Evolutionary conservation across 2,888 invertebrate genomes (phyloP), one percentile per base, ranked within the genome.

Genomic region (Microdon myrmicae): DNA sequence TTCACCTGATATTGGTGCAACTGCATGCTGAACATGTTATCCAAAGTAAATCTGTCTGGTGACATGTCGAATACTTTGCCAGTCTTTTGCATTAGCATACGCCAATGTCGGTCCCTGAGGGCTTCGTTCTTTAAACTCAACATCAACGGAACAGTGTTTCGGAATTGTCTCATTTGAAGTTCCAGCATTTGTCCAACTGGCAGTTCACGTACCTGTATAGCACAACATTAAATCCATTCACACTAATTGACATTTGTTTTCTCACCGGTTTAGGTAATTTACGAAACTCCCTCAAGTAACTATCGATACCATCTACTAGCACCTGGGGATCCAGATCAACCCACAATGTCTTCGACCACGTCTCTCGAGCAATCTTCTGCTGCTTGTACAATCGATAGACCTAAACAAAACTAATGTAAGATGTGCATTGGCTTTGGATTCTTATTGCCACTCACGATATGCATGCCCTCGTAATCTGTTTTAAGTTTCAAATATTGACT

Each of bases 1-100:
- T 16, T 31, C 60, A 73, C 92, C 78, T 90, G 89, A 73, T 91
- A 92, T 68, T 88, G 86, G 71, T 93, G 91, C 56, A 95, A 80
- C 72, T 96, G 90, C 95, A 96, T 95, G 1, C 89, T 86, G 75
- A 96, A 96, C 87, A 96, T 90, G 74, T 94, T 93, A 56, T 92
- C 92, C 58, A 96, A 81, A 0, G 94, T 95, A 71, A 96, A 95
- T n/a, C 89, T 85, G 12, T 92, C 90, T 2, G 92, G 88, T 2
- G 90, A 84, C 89, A 95, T 94, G 72, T 95, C 94, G 75, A 95
- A 95, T 61, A 84, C 82, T 71, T 87, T 83, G 8, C 84, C 87
- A 8, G 95, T 96, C 79, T 91, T 92, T 2, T 81, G 81, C 95
- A 96, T 95, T 34, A 96, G 81, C 70, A 90, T 87, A 69, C 87